Percentiles rank a stretch among this genome's conserved stretches.
Conservation (phyloP, 1,140 invertebrate species). For the Globodera ellingtonae region DNA sequence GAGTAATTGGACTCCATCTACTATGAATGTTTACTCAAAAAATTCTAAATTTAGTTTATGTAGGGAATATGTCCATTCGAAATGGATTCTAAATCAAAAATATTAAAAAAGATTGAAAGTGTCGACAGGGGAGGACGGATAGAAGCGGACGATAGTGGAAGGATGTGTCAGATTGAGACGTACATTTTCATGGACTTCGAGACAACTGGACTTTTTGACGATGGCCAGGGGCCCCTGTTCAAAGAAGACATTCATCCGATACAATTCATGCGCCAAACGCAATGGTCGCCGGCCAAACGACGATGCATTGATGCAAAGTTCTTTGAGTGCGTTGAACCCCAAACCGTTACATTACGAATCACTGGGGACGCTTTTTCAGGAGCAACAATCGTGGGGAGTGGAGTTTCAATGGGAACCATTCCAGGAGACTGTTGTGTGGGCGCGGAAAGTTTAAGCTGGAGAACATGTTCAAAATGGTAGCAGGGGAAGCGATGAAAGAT, state of each 20-base stretch:
- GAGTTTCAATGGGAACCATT: constrained; percentile 26
- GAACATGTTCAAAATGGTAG: constrained; percentile 1
- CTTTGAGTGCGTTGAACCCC: constrained; percentile 15
- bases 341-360: neutral
- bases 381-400: constrained; percentile 27
- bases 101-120: no score
- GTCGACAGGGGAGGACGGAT: no score
- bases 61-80: no score
- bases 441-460: constrained; percentile 1
- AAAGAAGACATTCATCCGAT: constrained; percentile 11
- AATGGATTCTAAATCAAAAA: no score
- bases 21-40: no score
- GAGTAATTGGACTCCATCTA: no score
- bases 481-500: no score
- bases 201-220: constrained; percentile 44
- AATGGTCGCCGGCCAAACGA: constrained; percentile 46
- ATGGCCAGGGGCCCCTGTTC: constrained; percentile 8
- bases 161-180: constrained; percentile 10
- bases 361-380: constrained; percentile 10
- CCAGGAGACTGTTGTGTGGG: constrained; percentile 5
- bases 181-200: constrained; percentile 50
- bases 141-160: neutral
- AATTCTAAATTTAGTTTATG: no score
- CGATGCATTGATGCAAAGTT: constrained; percentile 33
- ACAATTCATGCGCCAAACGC: constrained; percentile 29